Conservation (phyloP, 35 echinoderm and acorn worm genomes). For the Apostichopus parvimensis region DNA sequence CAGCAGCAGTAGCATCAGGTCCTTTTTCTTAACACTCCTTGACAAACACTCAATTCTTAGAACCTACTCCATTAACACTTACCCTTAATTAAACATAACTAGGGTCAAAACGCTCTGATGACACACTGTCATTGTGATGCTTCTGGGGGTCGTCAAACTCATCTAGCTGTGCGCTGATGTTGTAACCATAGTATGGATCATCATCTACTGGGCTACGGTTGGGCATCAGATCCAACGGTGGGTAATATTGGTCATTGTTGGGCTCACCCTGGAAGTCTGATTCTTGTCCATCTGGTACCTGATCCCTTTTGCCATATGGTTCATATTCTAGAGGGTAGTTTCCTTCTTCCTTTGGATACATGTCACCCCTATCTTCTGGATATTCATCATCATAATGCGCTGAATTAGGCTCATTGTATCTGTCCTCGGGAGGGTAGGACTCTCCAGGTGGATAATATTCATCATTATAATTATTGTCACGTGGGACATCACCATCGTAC, state of each 20-base stretch:
- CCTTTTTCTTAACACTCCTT: too few species aligned
- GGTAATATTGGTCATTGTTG: conserved; percentile 30
- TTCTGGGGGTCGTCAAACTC: conserved; percentile 15
- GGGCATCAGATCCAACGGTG: conserved; percentile 22
- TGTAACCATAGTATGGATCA: conserved; percentile 19
- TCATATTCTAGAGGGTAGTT: neutral
- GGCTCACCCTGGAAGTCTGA: conserved; percentile 45
- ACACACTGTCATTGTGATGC: neutral
- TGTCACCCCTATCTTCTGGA: neutral
- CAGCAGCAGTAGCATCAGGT: too few species aligned
- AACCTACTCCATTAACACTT: too few species aligned
- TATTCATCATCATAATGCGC: conserved; percentile 21
- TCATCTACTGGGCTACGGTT: neutral
- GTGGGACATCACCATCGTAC: neutral
- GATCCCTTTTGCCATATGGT: conserved; percentile 42
- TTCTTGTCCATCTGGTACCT: conserved; percentile 42
- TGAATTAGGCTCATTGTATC: conserved; percentile 2
- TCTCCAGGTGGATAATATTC: conserved; percentile 8
- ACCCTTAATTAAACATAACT: conserved; percentile 29
- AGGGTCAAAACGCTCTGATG: conserved; percentile 41
- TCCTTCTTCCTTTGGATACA: conserved; percentile 25
- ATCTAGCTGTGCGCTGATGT: neutral
- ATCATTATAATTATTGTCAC: neutral
- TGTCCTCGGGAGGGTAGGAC: neutral
- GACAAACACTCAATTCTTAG: too few species aligned